phyloP scores from a whole-genome alignment of 2,113 vertebrate genomes.

The Anguilla rostrata region DNA sequence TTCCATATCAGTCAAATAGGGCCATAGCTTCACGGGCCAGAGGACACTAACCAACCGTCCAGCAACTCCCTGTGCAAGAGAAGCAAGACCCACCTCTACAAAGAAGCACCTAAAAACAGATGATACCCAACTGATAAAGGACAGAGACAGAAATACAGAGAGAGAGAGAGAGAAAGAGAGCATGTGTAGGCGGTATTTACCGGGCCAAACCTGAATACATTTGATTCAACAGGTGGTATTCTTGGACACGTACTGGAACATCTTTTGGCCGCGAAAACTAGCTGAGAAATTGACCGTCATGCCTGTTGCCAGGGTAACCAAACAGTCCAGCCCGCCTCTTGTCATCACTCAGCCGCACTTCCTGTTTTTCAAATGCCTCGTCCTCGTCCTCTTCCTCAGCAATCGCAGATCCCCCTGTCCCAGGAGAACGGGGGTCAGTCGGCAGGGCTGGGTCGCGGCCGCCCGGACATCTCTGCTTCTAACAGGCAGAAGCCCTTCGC shows the following conservation, averaged over 20 bases:
- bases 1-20: not conserved
- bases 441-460: conserved; percentile 1
- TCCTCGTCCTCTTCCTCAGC: conserved; percentile 6
- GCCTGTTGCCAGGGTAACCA: conserved; percentile 31
- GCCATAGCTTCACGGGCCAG: not conserved
- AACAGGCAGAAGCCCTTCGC: conserved; percentile 1
- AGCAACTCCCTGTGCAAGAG: not conserved
- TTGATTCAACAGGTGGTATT: conserved; percentile 25
- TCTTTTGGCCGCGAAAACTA: conserved; percentile 12
- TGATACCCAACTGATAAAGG: not conserved
- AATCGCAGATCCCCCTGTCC: conserved; percentile 12
- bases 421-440: conserved; percentile 16
- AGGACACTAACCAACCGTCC: not conserved
- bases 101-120: not conserved
- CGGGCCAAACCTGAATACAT: conserved; percentile 13
- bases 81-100: not conserved
- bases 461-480: not conserved
- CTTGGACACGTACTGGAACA: conserved; percentile 5
- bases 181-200: not conserved
- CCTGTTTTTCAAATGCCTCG: conserved; percentile 16
- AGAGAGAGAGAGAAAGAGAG: not conserved
- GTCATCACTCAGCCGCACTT: conserved; percentile 14
- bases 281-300: conserved; percentile 17
- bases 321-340: conserved; percentile 21
- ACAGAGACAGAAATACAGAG: not conserved